Conservation (phyloP, 2,888 invertebrate genomes). For the Corbicula japonica region DNA sequence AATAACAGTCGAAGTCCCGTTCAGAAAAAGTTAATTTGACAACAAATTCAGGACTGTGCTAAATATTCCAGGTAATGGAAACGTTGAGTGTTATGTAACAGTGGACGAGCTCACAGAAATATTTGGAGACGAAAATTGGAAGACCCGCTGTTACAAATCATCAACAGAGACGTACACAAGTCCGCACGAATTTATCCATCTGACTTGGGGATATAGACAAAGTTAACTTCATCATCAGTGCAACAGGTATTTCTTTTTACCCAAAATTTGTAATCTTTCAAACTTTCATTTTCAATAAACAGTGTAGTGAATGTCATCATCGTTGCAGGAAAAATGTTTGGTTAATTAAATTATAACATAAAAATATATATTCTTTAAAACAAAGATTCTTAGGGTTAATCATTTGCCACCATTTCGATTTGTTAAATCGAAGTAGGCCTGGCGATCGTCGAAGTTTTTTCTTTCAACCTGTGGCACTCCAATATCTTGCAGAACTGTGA, state of each 20-base stretch:
- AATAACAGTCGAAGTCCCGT: too few relatives aligned
- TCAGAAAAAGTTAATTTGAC: neutral
- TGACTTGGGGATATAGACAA: conserved; percentile 14
- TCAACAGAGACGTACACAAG: conserved; percentile 12
- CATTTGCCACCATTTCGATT: conserved; percentile 3
- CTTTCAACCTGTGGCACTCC: conserved; percentile 32
- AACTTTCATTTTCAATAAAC: too few relatives aligned
- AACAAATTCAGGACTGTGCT: neutral
- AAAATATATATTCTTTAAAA: neutral
- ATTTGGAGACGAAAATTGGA: neutral
- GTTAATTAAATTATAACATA: neutral
- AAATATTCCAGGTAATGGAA: neutral
- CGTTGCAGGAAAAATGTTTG: too few relatives aligned
- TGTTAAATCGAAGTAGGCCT: conserved; percentile 22
- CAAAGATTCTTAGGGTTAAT: too few relatives aligned
- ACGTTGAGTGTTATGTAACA: neutral
- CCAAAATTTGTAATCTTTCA: too few relatives aligned
- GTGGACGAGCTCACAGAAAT: neutral
- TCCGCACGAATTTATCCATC: conserved; percentile 13
- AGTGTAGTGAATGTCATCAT: too few relatives aligned
- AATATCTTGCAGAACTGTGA: conserved; percentile 20
- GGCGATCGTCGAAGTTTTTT: conserved; percentile 41
- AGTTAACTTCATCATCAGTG: neutral
- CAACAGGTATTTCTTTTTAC: too few relatives aligned
- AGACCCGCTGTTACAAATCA: neutral